Evolutionary conservation across 2,113 vertebrate species (phyloP).

Genomic region (Phoxinus phoxinus): DNA sequence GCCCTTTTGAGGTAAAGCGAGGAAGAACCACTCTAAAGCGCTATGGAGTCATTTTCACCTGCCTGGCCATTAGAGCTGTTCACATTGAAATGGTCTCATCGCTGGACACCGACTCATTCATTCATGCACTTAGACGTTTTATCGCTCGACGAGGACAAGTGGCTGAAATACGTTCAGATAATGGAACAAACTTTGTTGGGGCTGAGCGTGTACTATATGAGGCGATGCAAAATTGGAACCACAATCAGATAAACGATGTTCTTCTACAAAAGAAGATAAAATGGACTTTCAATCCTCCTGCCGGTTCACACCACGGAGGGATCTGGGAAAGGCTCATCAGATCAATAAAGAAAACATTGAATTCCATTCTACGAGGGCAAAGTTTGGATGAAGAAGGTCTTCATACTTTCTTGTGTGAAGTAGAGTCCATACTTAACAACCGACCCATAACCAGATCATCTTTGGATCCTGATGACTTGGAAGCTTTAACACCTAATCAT

Average conservation of each 20-base stretch:
- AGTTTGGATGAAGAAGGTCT: no score
- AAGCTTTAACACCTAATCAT: slow-evolving; percentile 47
- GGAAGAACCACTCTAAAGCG: background rate
- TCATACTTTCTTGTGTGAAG: slow-evolving; percentile 36
- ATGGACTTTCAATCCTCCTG: slow-evolving; percentile 30
- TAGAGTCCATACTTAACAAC: slow-evolving; percentile 32
- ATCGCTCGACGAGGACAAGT: slow-evolving; percentile 30
- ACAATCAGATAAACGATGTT: background rate
- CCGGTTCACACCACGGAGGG: slow-evolving; percentile 32
- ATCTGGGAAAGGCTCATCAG: slow-evolving; percentile 26
- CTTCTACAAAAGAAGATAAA: slow-evolving; percentile 1
- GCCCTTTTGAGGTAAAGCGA: slow-evolving; percentile 1
- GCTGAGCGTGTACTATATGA: background rate
- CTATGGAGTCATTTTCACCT: slow-evolving; percentile 16
- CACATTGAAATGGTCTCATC: slow-evolving; percentile 4
- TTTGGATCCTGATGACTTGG: slow-evolving; percentile 35
- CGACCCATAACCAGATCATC: slow-evolving; percentile 29
- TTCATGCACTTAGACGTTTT: slow-evolving; percentile 24
- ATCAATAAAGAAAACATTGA: background rate
- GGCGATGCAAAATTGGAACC: background rate
- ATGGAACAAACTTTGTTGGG: background rate
- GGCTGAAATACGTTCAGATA: background rate
- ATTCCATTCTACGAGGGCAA: background rate
- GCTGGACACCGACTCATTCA: slow-evolving; percentile 4
- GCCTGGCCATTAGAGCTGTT: slow-evolving; percentile 27